These are phyloP conservation scores for Pachyramphus minor DNA, from an alignment of 2,113 vertebrate species.

Conservation along the genomic window DNA sequence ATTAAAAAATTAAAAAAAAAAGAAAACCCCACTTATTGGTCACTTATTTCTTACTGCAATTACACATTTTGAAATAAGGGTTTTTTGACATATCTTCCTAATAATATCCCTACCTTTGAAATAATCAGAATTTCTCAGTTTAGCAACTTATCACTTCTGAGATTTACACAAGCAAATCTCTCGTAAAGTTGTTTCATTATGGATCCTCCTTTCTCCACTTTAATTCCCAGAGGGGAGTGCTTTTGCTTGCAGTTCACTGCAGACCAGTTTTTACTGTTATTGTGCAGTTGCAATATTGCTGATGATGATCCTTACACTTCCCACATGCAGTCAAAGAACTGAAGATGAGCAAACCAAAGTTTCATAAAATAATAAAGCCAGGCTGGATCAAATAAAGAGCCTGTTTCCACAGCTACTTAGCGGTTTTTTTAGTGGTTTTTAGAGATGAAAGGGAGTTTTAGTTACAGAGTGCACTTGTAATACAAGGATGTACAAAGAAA, in stretches of 20 bases:
- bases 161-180: not conserved
- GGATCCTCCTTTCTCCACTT: not conserved
- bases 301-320: not conserved
- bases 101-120: not conserved
- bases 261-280: not conserved
- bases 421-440: not conserved
- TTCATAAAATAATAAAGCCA: slow-evolving; percentile 30
- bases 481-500: not conserved
- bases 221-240: not conserved
- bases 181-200: not conserved
- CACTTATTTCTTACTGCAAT: not conserved
- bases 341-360: not conserved
- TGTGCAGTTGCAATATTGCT: not conserved
- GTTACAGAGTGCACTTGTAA: not conserved
- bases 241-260: not conserved
- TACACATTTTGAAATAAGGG: too few relatives aligned
- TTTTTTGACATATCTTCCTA: not conserved
- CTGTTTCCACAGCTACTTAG: not conserved
- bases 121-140: not conserved
- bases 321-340: not conserved
- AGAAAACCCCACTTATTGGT: too few relatives aligned
- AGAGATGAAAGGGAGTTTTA: not conserved
- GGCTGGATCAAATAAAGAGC: not conserved
- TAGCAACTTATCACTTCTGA: not conserved
- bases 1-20: not conserved